Evolutionary conservation across 2,888 invertebrate species (phyloP).

Genomic region (Zaprionus lineosus): DNA sequence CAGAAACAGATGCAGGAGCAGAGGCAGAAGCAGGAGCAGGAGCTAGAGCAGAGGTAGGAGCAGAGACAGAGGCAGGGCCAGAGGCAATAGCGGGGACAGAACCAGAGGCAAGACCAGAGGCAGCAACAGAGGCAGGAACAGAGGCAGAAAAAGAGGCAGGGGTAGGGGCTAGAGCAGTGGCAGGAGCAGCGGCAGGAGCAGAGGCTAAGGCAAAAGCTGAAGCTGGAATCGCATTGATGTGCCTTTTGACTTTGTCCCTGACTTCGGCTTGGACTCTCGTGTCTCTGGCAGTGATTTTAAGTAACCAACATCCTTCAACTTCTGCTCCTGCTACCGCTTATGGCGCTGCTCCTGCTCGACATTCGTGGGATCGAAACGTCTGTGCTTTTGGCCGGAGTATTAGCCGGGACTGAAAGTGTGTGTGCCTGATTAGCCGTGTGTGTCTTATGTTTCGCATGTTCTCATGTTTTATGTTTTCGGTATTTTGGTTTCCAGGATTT

Average conservation of each 20-base stretch:
- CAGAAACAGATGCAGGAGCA: slow-evolving; percentile 30
- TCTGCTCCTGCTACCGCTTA: too few relatives aligned
- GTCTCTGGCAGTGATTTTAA: slow-evolving; percentile 21
- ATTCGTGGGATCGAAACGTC: neutral
- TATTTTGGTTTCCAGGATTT: neutral
- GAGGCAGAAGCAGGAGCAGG: neutral
- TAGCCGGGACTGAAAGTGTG: slow-evolving; percentile 30
- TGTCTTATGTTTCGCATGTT: slow-evolving; percentile 38
- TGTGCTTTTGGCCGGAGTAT: slow-evolving; percentile 24
- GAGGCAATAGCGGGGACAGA: slow-evolving; percentile 37
- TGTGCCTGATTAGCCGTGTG: slow-evolving; percentile 37
- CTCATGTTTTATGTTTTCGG: slow-evolving; percentile 28
- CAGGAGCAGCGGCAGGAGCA: too few relatives aligned
- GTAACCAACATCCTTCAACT: too few relatives aligned
- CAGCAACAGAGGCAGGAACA: too few relatives aligned
- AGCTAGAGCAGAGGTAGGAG: slow-evolving; percentile 22
- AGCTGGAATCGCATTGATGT: slow-evolving; percentile 50
- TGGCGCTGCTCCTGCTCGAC: neutral
- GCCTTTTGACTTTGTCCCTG: slow-evolving; percentile 55
- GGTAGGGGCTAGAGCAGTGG: neutral
- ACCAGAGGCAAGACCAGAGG: slow-evolving; percentile 25
- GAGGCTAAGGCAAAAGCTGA: slow-evolving; percentile 1
- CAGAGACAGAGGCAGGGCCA: neutral
- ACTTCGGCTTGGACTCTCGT: slow-evolving; percentile 10
- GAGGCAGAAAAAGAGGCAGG: slow-evolving; percentile 33